Evolutionary conservation across 2,888 invertebrate species (phyloP), one percentile per base, ranked within the genome.

Genomic region (Podabrus alpinus): DNA sequence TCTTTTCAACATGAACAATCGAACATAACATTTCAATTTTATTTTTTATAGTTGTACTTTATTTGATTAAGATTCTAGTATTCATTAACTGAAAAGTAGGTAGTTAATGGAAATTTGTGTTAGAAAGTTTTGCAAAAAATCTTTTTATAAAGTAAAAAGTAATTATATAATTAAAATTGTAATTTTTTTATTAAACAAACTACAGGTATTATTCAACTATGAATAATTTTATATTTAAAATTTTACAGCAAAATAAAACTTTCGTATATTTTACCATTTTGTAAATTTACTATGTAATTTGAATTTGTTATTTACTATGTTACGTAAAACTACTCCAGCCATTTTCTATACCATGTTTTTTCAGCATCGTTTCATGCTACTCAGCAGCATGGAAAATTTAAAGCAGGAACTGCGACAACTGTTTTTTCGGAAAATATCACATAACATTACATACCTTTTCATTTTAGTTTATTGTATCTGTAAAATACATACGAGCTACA

Each of bases 311-410:
- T 45, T 64, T 64, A 19, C 62, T n/a, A 64, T 64, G 62, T 64
- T 21, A 64, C 62, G 62, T 64, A 64, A 64, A 64, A n/a, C 19
- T 64, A 64, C 13, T n/a, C 45, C 62, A 64, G 9, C 19, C 13
- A 64, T 64, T 21, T 64, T 64, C 62, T 64, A 19, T 19, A 64
- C n/a, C n/a, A 29, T 29, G 62, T 15, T 64, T 64, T 64, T 64
- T 21, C 62, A 21, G 62, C 21, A 19, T 64, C 17, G 62, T 64
- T 64, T 64, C 62, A 64, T 17, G 15, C 15, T 19, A 64, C 19
- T 64, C 62, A 64, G 62, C 62, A 64, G 21, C 62, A n/a, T 15
- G 21, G 62, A 64, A 64, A 64, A 64, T 64, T 64, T 64, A 64
- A 64, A 21, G 21, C 62, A 64, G 62, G 21, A 64, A 64, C 62